Evolutionary conservation across 1,140 invertebrate species (phyloP).

Genomic region (Drosophila mayri): DNA sequence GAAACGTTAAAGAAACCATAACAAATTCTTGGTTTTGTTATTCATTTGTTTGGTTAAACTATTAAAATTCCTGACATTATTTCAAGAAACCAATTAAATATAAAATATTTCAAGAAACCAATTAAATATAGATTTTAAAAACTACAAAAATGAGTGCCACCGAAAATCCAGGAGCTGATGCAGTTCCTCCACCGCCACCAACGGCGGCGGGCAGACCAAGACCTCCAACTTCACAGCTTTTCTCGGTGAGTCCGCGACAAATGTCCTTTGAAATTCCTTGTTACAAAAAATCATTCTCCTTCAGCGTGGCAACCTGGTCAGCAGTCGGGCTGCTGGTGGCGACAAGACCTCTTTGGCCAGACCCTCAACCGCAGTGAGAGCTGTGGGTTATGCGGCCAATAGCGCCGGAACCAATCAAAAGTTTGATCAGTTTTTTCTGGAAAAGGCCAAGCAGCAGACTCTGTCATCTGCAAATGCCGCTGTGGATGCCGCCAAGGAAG

Average conservation of each 20-base stretch:
- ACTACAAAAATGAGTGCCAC: conserved; percentile 33
- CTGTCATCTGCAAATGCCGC: conserved; percentile 78
- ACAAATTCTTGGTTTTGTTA: neutral
- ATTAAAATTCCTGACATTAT: neutral
- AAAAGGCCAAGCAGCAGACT: conserved; percentile 86
- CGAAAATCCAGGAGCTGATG: conserved; percentile 7
- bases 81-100: neutral
- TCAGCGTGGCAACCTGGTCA: conserved; percentile 75
- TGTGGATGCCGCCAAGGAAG: conserved; percentile 88
- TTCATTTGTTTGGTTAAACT: neutral
- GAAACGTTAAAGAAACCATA: conserved; percentile 3
- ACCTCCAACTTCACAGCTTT: conserved; percentile 77
- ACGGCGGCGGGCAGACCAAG: conserved; percentile 74
- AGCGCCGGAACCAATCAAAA: conserved; percentile 85
- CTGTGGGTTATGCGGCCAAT: conserved; percentile 96
- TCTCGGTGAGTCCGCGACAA: conserved; percentile 55
- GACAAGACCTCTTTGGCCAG: conserved; percentile 86
- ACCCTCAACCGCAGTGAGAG: conserved; percentile 98
- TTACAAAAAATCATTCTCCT: neutral
- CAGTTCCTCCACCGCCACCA: conserved; percentile 66
- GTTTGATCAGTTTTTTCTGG: conserved; percentile 92
- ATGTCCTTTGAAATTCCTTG: neutral
- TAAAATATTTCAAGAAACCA: too few relatives aligned
- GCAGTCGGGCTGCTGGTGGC: conserved; percentile 63
- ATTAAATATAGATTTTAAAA: neutral